Conservation (phyloP, 2,888 invertebrate genomes). For the Chrysodeixis includens region DNA sequence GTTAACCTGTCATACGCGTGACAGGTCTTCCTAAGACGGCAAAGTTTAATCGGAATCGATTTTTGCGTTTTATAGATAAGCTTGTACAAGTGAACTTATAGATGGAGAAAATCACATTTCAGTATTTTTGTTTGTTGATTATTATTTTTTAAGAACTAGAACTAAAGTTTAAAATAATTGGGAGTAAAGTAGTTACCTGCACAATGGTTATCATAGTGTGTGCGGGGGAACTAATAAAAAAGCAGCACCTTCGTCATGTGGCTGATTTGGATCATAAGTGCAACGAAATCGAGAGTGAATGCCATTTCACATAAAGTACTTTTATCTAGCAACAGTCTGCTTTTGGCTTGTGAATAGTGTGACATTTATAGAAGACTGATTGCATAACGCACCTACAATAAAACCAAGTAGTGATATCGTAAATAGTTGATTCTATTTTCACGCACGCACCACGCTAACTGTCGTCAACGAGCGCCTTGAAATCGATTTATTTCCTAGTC, state of each 20-base stretch:
- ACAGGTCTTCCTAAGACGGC: not conserved
- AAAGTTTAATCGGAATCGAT: too few species aligned
- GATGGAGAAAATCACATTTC: too few species aligned
- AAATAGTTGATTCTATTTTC: constrained; percentile 6
- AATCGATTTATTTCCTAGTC: not conserved
- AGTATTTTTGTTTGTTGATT: too few species aligned
- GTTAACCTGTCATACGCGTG: not conserved
- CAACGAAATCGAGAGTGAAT: constrained; percentile 1
- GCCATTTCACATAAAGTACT: not conserved
- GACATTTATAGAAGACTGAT: not conserved
- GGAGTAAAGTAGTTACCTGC: not conserved
- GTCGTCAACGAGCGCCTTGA: not conserved
- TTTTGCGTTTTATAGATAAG: too few species aligned
- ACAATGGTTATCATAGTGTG: not conserved
- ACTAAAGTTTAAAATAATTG: too few species aligned
- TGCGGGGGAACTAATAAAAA: not conserved
- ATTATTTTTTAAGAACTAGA: too few species aligned
- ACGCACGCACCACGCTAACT: not conserved
- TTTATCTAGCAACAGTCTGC: constrained; percentile 3
- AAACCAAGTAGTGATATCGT: not conserved
- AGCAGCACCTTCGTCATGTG: not conserved
- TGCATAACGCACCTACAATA: not conserved
- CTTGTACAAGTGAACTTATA: too few species aligned
- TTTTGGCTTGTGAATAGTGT: not conserved
- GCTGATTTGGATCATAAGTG: not conserved